Evolutionary conservation across 2,797 vertebrate species (phyloP).

Genomic region (Spondyliosoma cantharus): DNA sequence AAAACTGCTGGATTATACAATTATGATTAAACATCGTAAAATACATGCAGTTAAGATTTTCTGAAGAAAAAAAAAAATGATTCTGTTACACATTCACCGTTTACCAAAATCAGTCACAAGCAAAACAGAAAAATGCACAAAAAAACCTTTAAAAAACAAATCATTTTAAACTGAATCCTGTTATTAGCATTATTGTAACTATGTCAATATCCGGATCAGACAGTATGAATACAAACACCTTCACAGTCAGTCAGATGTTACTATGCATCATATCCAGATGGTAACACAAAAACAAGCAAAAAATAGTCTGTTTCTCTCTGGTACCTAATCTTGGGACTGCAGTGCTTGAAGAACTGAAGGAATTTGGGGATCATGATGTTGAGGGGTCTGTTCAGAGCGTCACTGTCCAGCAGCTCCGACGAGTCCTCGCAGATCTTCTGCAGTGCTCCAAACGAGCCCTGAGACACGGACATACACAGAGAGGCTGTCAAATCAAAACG

Average conservation of each 20-base stretch:
- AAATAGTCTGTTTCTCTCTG: neutral
- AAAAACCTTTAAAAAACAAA: too few relatives aligned
- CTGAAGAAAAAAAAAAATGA: too few relatives aligned
- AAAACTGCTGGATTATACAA: too few relatives aligned
- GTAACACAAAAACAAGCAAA: neutral
- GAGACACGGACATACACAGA: slow-evolving; percentile 78
- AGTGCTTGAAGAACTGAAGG: slow-evolving; percentile 97
- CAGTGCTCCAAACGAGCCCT: slow-evolving; percentile 95
- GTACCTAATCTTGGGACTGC: slow-evolving; percentile 95
- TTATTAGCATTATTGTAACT: neutral
- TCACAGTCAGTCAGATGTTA: slow-evolving; percentile 58
- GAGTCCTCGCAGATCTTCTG: slow-evolving; percentile 98
- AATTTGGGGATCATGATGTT: slow-evolving; percentile 98
- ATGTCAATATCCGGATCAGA: slow-evolving; percentile 60
- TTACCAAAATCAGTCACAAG: too few relatives aligned
- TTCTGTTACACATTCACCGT: too few relatives aligned
- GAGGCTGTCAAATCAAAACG: slow-evolving; percentile 78
- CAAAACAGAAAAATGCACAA: too few relatives aligned
- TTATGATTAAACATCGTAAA: too few relatives aligned
- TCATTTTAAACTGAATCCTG: neutral
- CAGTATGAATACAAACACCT: slow-evolving; percentile 73
- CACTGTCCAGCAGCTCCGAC: slow-evolving; percentile 94
- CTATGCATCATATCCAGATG: slow-evolving; percentile 59
- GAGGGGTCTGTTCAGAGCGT: slow-evolving; percentile 93
- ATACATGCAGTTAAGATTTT: too few relatives aligned